Base-by-base conservation (phyloP, 2,888 invertebrate species). In the Glaucopsyche alexis region DNA sequence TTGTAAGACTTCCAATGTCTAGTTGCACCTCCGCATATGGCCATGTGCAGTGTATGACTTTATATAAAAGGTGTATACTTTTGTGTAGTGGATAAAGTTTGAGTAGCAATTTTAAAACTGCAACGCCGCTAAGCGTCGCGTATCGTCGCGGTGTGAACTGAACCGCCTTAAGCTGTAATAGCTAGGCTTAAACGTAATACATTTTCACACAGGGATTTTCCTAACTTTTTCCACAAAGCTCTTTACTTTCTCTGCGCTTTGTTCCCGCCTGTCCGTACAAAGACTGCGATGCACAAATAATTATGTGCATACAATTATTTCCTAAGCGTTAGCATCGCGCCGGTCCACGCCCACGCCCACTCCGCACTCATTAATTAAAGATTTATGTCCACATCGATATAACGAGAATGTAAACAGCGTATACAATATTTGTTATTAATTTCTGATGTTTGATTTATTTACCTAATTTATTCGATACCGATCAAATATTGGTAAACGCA, bases 221-320 rank as follows among this genome's bases (percentile, higher is more conserved):
- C 75, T 47, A 69, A 75, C 76, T 73, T 72, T 75, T 19, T 65
- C 49, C 74, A 76, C 71, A 76, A 74, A 77, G 80, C 73, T 74
- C 75, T 75, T 79, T 81, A 81, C 80, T 78, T 83, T 78, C 81
- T 77, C 83, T 81, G 81, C 81, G 80, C 85, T 87, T 88, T 88
- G 87, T 88, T 85, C 87, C 80, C 81, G 82, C 81, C 79, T 86
- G 87, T 85, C 87, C 86, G 83, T 84, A 87, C 85, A 89, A 89
- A 89, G 86, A 86, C 81, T 81, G 83, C 85, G 84, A 80, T 88
- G 88, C 87, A 87, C 89, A 89, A 91, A 91, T 91, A 89, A 91
- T 91, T 91, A 91, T 92, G 91, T 90, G 90, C 91, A 92, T 91
- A 89, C 89, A 87, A 90, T 91, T 91, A 91, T 90, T 87, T 86